A percentile compares a stretch with the other conserved stretches of the same genome.
phyloP scores from a whole-genome alignment of 2,113 vertebrate species.

The Equus quagga region DNA sequence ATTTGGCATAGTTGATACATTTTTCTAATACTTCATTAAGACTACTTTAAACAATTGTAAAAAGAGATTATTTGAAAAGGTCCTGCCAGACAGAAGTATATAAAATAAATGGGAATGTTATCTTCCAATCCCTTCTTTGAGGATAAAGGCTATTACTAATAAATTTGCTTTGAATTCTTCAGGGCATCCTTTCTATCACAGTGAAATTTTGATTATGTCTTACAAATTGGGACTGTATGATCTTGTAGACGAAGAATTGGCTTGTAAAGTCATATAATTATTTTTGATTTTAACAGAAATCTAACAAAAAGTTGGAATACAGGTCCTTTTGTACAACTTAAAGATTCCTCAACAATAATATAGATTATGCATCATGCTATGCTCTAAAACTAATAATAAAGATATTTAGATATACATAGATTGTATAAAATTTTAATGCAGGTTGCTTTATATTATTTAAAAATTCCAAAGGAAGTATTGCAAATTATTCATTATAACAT shows the following conservation, averaged over 20 bases:
- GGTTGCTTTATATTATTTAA: conserved; percentile 13
- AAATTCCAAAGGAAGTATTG: conserved; percentile 34
- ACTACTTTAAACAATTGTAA: not conserved
- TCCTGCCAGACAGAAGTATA: not conserved
- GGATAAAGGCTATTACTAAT: not conserved
- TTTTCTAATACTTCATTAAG: not conserved
- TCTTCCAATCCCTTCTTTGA: not conserved
- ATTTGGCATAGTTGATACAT: not conserved
- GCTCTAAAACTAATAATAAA: conserved; percentile 23
- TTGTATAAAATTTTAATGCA: not conserved
- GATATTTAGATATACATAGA: conserved; percentile 7
- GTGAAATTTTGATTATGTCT: conserved; percentile 8
- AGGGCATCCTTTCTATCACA: not conserved
- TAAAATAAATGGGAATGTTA: conserved; percentile 4
- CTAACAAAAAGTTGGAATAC: conserved; percentile 3
- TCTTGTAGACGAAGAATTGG: not conserved
- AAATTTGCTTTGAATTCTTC: not conserved
- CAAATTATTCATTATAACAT: conserved; percentile 45
- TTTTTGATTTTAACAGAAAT: conserved; percentile 44
- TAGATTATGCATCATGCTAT: not conserved
- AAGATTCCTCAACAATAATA: not conserved
- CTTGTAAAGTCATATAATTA: not conserved
- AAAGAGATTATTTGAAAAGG: not conserved
- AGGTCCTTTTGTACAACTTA: not conserved
- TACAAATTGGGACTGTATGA: not conserved